These are phyloP conservation scores for Umimayanthus kanabou DNA, from an alignment of 92 coral and sea anemone genomes.

Conservation along the genomic window DNA sequence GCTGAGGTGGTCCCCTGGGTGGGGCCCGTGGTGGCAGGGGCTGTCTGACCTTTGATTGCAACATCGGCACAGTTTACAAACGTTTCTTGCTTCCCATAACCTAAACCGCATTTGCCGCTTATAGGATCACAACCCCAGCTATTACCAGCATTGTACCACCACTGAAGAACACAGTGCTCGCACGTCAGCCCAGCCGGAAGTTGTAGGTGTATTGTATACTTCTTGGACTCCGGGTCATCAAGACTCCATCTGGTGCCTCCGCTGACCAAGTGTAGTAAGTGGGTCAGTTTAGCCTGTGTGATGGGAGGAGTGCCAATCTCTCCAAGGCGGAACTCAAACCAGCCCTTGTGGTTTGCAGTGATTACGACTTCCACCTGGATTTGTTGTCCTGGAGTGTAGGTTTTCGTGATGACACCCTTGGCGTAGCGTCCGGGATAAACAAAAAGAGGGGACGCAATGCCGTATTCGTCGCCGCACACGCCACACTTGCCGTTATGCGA, in stretches of 20 bases:
- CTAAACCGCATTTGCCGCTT: neutral
- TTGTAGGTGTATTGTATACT: neutral
- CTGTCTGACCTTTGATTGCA: neutral
- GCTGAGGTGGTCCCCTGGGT: neutral
- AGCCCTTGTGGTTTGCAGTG: conserved; percentile 80
- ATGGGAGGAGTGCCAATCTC: conserved; percentile 69
- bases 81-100: neutral
- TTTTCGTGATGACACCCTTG: conserved; percentile 54
- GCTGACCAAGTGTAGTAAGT: conserved; percentile 57
- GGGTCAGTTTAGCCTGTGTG: conserved; percentile 68
- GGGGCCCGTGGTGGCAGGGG: neutral
- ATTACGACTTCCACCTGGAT: conserved; percentile 60
- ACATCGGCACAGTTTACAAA: conserved; percentile 36
- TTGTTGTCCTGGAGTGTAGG: conserved; percentile 62
- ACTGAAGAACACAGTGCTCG: conserved; percentile 25
- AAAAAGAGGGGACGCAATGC: conserved; percentile 35
- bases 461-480: conserved; percentile 64
- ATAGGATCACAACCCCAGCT: neutral
- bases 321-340: conserved; percentile 75
- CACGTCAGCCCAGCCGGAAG: conserved; percentile 27
- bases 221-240: neutral
- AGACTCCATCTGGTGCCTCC: conserved; percentile 45
- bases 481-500: conserved; percentile 48
- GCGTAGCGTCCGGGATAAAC: conserved; percentile 74
- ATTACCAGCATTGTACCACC: conserved; percentile 22